Percentiles rank a stretch among this genome's conserved stretches.
These are phyloP conservation scores for Rhyacophila brunnea DNA, from an alignment of 1,140 invertebrate species.

Conservation along the genomic window DNA sequence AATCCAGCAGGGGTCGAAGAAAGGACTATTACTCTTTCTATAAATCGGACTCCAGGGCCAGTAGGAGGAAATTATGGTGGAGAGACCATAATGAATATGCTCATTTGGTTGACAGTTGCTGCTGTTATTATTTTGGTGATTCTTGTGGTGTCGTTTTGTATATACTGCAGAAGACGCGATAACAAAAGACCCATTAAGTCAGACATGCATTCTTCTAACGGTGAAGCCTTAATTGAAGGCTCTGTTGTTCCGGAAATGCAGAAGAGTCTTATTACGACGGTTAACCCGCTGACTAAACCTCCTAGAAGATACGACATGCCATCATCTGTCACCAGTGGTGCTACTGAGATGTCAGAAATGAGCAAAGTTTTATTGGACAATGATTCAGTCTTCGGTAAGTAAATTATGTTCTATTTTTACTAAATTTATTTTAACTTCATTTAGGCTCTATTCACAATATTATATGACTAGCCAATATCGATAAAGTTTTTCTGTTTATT, in stretches of 20 bases:
- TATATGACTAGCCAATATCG: too few relatives aligned
- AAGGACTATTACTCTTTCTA: slow-evolving; percentile 65
- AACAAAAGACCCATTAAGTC: slow-evolving; percentile 56
- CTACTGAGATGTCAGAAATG: slow-evolving; percentile 75
- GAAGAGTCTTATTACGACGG: slow-evolving; percentile 75
- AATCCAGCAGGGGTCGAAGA: slow-evolving; percentile 82
- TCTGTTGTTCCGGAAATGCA: slow-evolving; percentile 69
- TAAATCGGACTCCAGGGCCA: slow-evolving; percentile 54
- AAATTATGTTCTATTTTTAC: too few relatives aligned
- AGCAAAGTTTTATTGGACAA: slow-evolving; percentile 74
- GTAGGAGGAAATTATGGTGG: slow-evolving; percentile 47
- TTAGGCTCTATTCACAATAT: too few relatives aligned
- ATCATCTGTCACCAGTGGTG: slow-evolving; percentile 63
- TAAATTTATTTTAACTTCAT: too few relatives aligned
- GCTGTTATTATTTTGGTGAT: slow-evolving; percentile 62
- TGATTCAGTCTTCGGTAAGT: slow-evolving; percentile 71
- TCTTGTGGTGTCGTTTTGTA: slow-evolving; percentile 63
- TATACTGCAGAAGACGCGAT: slow-evolving; percentile 61
- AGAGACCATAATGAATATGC: slow-evolving; percentile 50
- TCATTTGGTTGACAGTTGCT: slow-evolving; percentile 54
- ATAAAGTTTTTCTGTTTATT: too few relatives aligned
- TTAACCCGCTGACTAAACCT: slow-evolving; percentile 79
- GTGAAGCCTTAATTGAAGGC: slow-evolving; percentile 57
- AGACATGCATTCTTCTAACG: slow-evolving; percentile 61
- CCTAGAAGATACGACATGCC: slow-evolving; percentile 69